These are phyloP conservation scores for Psittacara wagleri DNA, from an alignment of 2,113 vertebrate genomes.

Conservation along the genomic window DNA sequence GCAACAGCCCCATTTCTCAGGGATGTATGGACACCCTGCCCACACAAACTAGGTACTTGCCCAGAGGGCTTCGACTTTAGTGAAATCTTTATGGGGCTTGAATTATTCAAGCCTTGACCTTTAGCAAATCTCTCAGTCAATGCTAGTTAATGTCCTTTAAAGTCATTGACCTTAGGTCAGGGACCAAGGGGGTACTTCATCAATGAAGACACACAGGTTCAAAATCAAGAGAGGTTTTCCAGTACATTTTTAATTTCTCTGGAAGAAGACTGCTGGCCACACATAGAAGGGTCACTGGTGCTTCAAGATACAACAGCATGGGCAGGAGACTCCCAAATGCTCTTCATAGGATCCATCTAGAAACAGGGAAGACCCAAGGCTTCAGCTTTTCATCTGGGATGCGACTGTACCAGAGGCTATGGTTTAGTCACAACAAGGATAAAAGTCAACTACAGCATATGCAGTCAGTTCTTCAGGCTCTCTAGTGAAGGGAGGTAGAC, in stretches of 20 bases:
- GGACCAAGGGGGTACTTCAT: slow-evolving; percentile 61
- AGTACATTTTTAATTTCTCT: background rate
- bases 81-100: slow-evolving; percentile 56
- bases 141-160: slow-evolving; percentile 64
- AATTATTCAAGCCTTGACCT: slow-evolving; percentile 70
- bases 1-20: slow-evolving; percentile 19
- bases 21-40: background rate
- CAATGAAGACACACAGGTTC: slow-evolving; percentile 8
- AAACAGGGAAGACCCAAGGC: background rate
- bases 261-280: background rate
- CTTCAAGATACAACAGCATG: rapidly evolving
- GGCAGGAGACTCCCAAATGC: background rate
- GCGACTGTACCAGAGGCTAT: rapidly evolving
- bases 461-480: background rate
- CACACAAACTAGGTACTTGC: background rate
- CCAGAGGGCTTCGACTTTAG: slow-evolving; percentile 51
- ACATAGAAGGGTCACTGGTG: background rate
- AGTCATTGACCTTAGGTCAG: slow-evolving; percentile 63
- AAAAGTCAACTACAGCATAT: background rate
- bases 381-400: background rate
- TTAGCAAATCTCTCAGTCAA: slow-evolving; percentile 68
- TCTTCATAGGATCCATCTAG: background rate
- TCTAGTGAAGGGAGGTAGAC: background rate
- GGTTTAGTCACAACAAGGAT: background rate
- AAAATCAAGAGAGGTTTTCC: background rate